A percentile compares a stretch with the other conserved stretches of the same genome.
phyloP scores from a whole-genome alignment of 2,113 vertebrate genomes.

The Ardeotis arabs region DNA sequence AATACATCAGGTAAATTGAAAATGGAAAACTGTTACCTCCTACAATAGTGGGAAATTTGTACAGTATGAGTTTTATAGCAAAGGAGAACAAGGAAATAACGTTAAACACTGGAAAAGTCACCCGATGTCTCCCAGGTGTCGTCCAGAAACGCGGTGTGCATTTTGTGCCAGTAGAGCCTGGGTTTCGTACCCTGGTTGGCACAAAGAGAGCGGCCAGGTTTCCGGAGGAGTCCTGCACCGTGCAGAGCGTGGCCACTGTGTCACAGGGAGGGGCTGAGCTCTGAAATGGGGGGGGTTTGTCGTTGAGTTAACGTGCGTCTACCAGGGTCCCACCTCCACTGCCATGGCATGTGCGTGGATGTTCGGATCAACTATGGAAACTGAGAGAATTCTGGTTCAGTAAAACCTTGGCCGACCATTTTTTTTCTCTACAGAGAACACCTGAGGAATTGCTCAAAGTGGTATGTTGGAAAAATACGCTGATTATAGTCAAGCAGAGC shows the following conservation, averaged over 20 bases:
- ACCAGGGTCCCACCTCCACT: background rate
- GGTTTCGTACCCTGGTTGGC: background rate
- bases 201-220: background rate
- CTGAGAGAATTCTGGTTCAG: background rate
- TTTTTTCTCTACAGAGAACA: background rate
- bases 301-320: background rate
- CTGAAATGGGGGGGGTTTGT: background rate
- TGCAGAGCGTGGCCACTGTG: accelerated
- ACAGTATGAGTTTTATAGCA: background rate
- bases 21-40: background rate
- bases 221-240: background rate
- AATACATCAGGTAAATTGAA: background rate
- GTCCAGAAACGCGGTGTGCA: constrained; percentile 15
- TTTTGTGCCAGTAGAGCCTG: constrained; percentile 28
- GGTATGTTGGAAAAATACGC: background rate
- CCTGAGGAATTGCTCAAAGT: background rate
- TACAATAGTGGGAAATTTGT: background rate
- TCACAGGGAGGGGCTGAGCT: background rate
- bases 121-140: background rate
- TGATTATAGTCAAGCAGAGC: background rate
- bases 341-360: accelerated
- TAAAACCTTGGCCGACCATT: background rate
- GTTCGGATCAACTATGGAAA: background rate
- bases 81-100: background rate
- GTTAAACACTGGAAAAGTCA: background rate